phyloP scores from a whole-genome alignment of 2,797 vertebrate species.

The Odontamblyopus rebecca region DNA sequence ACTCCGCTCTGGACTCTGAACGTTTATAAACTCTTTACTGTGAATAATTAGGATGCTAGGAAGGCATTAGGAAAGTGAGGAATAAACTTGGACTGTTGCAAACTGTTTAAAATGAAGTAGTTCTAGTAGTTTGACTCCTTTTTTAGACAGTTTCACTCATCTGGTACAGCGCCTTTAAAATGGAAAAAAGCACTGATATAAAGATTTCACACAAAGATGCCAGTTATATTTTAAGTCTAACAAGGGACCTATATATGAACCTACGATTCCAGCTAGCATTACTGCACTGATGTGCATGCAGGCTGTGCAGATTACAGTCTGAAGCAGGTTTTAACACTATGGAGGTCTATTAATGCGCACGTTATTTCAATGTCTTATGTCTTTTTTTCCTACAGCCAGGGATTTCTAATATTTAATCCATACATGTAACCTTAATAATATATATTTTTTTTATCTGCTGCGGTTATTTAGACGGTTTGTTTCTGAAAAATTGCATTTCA shows the following conservation, averaged over 20 bases:
- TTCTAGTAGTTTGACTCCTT: no score
- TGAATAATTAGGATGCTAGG: no score
- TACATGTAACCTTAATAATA: slow-evolving; percentile 1
- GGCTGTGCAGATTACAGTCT: slow-evolving; percentile 39
- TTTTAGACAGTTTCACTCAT: no score
- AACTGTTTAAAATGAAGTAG: no score
- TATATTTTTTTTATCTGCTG: no score
- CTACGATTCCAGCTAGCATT: slow-evolving; percentile 38
- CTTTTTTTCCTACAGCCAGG: neutral
- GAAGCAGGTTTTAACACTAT: slow-evolving; percentile 12
- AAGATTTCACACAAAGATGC: slow-evolving; percentile 21
- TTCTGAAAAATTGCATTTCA: neutral
- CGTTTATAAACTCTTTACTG: no score
- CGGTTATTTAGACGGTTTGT: neutral
- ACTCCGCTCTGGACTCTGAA: no score
- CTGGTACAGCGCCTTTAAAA: slow-evolving; percentile 12
- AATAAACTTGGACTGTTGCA: no score
- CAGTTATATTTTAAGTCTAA: slow-evolving; percentile 23
- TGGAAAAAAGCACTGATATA: slow-evolving; percentile 31
- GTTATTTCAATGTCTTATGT: neutral
- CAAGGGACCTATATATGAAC: slow-evolving; percentile 26
- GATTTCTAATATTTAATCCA: slow-evolving; percentile 1
- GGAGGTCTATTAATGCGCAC: neutral
- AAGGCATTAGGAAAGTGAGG: no score
- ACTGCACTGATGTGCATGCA: slow-evolving; percentile 26